Evolutionary conservation across 2,113 vertebrate genomes (phyloP).

Genomic region (Trachemys scripta): DNA sequence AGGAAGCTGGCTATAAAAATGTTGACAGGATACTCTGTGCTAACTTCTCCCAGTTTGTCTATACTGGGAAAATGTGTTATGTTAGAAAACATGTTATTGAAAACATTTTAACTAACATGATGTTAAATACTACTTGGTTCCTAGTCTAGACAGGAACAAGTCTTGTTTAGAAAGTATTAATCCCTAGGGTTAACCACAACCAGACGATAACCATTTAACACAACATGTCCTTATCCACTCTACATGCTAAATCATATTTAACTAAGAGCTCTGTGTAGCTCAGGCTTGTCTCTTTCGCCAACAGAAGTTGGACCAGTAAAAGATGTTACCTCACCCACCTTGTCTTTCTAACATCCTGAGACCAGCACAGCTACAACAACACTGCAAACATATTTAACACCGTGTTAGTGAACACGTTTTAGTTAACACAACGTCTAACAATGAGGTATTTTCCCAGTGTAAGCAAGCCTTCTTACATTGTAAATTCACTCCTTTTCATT

Average conservation of each 20-base stretch:
- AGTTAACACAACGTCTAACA: not conserved
- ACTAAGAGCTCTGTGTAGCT: too few species aligned
- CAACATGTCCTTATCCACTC: not conserved
- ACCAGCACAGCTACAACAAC: not conserved
- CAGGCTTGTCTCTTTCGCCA: too few species aligned
- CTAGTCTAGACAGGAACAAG: not conserved
- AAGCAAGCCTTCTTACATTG: not conserved
- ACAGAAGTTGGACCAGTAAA: not conserved
- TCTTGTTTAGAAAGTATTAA: not conserved
- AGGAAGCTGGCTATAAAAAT: not conserved
- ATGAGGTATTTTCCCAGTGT: not conserved
- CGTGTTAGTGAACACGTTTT: not conserved
- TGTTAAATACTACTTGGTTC: not conserved
- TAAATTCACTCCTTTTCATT: not conserved
- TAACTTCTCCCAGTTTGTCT: not conserved
- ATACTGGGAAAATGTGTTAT: conserved; percentile 5
- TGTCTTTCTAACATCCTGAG: too few species aligned
- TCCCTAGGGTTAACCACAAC: not conserved
- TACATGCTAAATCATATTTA: not conserved
- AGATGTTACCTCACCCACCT: not conserved
- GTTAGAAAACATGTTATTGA: not conserved
- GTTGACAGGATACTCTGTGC: rapidly evolving
- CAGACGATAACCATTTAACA: conserved; percentile 4
- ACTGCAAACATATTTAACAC: not conserved
- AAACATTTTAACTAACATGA: not conserved